These are phyloP conservation scores for Berghia stephanieae DNA, from an alignment of 1,140 invertebrate species.

Conservation along the genomic window DNA sequence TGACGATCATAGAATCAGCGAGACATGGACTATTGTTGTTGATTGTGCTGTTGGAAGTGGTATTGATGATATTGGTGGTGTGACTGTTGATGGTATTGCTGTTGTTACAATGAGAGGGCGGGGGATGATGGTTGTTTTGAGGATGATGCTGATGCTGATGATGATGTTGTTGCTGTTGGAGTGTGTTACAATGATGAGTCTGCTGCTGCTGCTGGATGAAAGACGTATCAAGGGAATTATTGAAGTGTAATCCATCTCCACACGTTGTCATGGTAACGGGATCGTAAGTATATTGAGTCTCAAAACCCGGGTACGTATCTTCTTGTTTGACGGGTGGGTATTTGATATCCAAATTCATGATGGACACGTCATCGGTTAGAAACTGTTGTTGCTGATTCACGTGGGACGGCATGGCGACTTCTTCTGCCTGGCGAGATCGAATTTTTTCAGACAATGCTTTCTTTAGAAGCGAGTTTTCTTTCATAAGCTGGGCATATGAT, in stretches of 20 bases:
- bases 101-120: too few species aligned
- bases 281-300: constrained; percentile 1
- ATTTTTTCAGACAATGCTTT: constrained; percentile 27
- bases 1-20: constrained; percentile 18
- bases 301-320: not conserved
- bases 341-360: not conserved
- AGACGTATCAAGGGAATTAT: not conserved
- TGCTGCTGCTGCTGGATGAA: not conserved
- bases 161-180: not conserved
- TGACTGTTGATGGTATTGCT: not conserved
- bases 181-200: not conserved
- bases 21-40: too few species aligned
- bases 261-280: constrained; percentile 16
- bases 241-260: not conserved
- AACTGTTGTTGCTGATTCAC: constrained; percentile 18
- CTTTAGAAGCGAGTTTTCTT: constrained; percentile 22
- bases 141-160: not conserved
- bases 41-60: not conserved
- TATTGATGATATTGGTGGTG: not conserved
- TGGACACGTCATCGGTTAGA: constrained; percentile 1
- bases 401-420: constrained; percentile 18
- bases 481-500: not conserved
- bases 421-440: constrained; percentile 8
- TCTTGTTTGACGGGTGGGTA: constrained; percentile 28
- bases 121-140: not conserved